Percentiles rank a stretch among this genome's conserved stretches.
These are phyloP conservation scores for Mormyrops attenuatus DNA, from an alignment of 2,797 vertebrate genomes.

Conservation along the genomic window DNA sequence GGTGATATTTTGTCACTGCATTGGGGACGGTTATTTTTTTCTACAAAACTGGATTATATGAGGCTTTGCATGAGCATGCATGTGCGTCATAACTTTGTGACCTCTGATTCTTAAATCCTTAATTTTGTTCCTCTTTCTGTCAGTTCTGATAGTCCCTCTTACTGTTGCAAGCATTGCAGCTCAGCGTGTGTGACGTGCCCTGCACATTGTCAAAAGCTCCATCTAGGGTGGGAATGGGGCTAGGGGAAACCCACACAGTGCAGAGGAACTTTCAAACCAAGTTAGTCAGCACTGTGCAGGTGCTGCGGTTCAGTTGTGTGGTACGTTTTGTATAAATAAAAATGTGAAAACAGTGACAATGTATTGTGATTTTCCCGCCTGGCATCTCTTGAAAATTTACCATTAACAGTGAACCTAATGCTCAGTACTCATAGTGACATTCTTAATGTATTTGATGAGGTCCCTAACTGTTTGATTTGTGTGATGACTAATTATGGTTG, in stretches of 20 bases:
- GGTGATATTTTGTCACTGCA: not conserved
- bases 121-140: conserved; percentile 16
- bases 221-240: not conserved
- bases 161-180: not conserved
- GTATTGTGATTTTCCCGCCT: not conserved
- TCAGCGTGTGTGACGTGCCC: no score
- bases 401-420: not conserved
- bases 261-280: not conserved
- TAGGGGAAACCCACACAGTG: not conserved
- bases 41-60: not conserved
- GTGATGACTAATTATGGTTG: not conserved
- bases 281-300: not conserved
- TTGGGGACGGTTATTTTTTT: not conserved
- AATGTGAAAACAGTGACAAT: not conserved
- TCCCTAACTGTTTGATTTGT: not conserved
- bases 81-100: conserved; percentile 24
- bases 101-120: not conserved
- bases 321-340: not conserved
- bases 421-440: not conserved
- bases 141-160: not conserved
- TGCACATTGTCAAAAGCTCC: not conserved
- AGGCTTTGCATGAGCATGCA: conserved; percentile 12
- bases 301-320: not conserved
- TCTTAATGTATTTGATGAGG: not conserved
- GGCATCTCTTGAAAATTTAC: not conserved